Conservation (phyloP, 2,113 vertebrate species). For the Cygnus atratus region DNA sequence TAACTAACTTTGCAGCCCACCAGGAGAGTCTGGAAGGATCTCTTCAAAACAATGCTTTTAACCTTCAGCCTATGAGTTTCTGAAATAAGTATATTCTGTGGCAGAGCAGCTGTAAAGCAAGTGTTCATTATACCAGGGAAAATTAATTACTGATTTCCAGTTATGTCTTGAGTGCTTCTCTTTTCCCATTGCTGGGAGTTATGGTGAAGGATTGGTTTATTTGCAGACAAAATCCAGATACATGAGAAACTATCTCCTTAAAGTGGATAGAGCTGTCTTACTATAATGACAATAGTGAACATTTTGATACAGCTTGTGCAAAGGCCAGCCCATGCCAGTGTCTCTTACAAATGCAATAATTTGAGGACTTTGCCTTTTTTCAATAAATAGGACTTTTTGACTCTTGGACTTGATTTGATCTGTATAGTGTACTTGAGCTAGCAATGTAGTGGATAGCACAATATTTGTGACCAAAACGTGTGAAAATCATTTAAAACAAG, state of each 20-base stretch:
- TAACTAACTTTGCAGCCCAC: neutral
- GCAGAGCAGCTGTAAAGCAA: neutral
- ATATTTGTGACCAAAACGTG: neutral
- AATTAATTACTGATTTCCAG: neutral
- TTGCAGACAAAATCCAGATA: neutral
- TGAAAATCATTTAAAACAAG: neutral
- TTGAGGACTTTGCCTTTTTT: neutral
- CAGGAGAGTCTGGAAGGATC: neutral
- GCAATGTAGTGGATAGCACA: neutral
- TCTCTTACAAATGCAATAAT: neutral
- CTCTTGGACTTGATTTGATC: neutral
- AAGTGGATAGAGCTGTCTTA: neutral
- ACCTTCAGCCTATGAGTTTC: neutral
- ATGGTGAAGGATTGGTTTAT: neutral
- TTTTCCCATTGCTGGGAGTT: neutral
- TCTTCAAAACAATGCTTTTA: neutral
- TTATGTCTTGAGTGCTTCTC: neutral
- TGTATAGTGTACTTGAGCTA: rapidly evolving
- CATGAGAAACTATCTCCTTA: neutral
- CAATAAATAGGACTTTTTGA: neutral
- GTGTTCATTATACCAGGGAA: neutral
- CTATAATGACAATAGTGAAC: neutral
- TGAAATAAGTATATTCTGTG: neutral
- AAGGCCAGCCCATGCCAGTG: rapidly evolving
- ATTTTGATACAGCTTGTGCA: neutral